A percentile compares a stretch with the other conserved stretches of the same genome.
These are phyloP conservation scores for Protophormia terraenovae DNA, from an alignment of 2,888 invertebrate species.

Conservation along the genomic window DNA sequence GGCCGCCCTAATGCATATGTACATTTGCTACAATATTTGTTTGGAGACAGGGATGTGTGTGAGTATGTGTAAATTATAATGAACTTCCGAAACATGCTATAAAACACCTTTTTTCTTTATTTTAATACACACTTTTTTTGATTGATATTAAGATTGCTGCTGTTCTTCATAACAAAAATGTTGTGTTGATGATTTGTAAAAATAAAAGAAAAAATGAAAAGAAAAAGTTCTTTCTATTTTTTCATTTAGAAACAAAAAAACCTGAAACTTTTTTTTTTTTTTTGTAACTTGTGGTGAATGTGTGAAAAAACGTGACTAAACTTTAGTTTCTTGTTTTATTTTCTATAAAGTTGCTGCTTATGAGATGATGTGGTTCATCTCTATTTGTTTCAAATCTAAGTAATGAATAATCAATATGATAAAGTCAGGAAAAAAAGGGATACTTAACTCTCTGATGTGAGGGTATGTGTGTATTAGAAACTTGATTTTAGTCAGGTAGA, in stretches of 20 bases:
- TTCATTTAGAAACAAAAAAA: background rate
- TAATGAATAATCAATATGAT: constrained; percentile 50
- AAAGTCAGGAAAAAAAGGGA: background rate
- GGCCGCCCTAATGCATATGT: no score
- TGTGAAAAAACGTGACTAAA: constrained; percentile 59
- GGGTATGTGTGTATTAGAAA: background rate
- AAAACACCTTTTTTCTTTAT: constrained; percentile 14
- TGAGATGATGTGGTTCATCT: background rate
- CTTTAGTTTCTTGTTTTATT: background rate
- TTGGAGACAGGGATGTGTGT: background rate
- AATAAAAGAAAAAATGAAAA: background rate
- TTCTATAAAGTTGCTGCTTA: no score
- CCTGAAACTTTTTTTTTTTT: background rate
- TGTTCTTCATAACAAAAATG: constrained; percentile 1
- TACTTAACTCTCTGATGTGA: background rate
- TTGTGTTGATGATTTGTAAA: constrained; percentile 48
- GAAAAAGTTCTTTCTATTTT: constrained; percentile 18
- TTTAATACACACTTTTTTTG: constrained; percentile 3
- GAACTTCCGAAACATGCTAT: constrained; percentile 33
- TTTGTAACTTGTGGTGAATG: constrained; percentile 20
- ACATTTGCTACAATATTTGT: no score
- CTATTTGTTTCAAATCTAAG: constrained; percentile 18
- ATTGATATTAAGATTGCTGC: constrained; percentile 39
- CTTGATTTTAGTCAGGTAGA: constrained; percentile 7
- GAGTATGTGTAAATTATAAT: constrained; percentile 32